Base-by-base conservation (phyloP, 2,888 invertebrate genomes). In the Pseudanteris insignis region DNA sequence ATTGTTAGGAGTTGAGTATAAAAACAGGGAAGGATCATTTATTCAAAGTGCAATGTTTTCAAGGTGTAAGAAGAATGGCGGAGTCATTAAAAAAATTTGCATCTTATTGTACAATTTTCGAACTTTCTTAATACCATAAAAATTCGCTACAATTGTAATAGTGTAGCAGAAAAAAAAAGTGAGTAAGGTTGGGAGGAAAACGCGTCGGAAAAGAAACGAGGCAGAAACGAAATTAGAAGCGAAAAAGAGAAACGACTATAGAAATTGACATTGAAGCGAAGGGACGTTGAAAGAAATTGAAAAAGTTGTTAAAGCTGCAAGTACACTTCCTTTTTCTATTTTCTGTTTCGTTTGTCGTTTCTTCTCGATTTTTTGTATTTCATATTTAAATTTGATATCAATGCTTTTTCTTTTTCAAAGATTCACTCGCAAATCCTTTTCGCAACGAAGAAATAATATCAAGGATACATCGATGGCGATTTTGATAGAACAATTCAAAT, bases 221-320 rank as follows among this genome's bases (percentile, higher is more conserved):
- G 57, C 28, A 57, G 57, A 58, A 58, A 58, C 58, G 44, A 50
- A 58, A 58, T 58, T 58, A 58, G 50, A 58, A 50, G 44, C 37
- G 15, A 48, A 37, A 30, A 57, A 57, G 48, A 57, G 43, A 57
- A 57, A 48, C 48, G 50, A 30, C 50, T 25, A 43, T 50, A 58
- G 50, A 44, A 58, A 58, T 58, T 58, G 48, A 58, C 58, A 58
- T 50, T 58, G 58, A 58, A 58, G 58, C 32, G 37, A 48, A 57
- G 37, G 48, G 57, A 57, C 37, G 36, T 48, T 57, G 57, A 58
- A 50, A 58, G 50, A 58, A 58, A 58, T 58, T 58, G 58, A 58
- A 58, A 58, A 58, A 58, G 46, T 58, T 58, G 50, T 40, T 44
- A 44, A 50, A 58, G 50, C 48, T 43, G 15, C 48, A 58, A 58